phyloP scores from a whole-genome alignment of 2,113 vertebrate genomes.

The Syngnathus typhle region DNA sequence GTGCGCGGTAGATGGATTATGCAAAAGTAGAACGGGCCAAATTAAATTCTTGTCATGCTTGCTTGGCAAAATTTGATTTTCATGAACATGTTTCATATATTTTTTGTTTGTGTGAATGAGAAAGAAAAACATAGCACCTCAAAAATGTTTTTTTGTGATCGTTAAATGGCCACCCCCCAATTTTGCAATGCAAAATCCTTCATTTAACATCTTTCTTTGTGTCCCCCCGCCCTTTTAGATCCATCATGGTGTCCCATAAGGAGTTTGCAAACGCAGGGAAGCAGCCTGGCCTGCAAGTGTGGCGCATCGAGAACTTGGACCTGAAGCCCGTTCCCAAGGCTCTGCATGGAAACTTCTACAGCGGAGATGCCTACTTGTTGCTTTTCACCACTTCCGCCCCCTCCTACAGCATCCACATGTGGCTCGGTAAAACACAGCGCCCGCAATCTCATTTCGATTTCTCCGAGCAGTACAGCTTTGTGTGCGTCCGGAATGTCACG shows the following conservation, averaged over 20 bases:
- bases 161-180: background rate
- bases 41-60: background rate
- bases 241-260: slow-evolving; percentile 72
- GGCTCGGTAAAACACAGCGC: slow-evolving; percentile 64
- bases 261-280: slow-evolving; percentile 71
- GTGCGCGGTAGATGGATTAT: too few species aligned
- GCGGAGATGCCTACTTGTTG: slow-evolving; percentile 72
- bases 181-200: slow-evolving; percentile 22
- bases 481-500: background rate
- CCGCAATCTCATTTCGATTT: too few species aligned
- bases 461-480: background rate
- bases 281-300: slow-evolving; percentile 67
- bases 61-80: background rate
- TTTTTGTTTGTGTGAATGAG: background rate
- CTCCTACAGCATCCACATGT: slow-evolving; percentile 71
- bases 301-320: slow-evolving; percentile 76
- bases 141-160: background rate
- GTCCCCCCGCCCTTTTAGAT: slow-evolving; percentile 23
- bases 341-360: slow-evolving; percentile 68
- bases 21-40: background rate
- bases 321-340: slow-evolving; percentile 67
- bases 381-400: slow-evolving; percentile 64
- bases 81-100: background rate
- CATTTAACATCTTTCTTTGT: slow-evolving; percentile 13
- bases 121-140: too few species aligned